phyloP scores from a whole-genome alignment of 2,888 invertebrate genomes.

The Charanyca ferruginea region DNA sequence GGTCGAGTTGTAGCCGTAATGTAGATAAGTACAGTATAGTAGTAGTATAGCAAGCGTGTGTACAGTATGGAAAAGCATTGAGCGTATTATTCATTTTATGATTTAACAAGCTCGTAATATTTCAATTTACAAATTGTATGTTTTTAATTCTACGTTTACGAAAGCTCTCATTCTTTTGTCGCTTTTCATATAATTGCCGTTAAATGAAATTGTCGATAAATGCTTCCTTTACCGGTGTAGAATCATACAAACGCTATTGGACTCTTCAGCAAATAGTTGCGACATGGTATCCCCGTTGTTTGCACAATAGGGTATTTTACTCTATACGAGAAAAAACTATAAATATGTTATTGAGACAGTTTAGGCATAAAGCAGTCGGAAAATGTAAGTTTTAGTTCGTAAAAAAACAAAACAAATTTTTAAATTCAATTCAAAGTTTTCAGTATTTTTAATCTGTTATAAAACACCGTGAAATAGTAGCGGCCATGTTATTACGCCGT shows the following conservation, averaged over 20 bases:
- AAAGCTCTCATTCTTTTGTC: slow-evolving; percentile 16
- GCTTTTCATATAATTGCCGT: slow-evolving; percentile 11
- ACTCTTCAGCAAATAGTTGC: slow-evolving; percentile 60
- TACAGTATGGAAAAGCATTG: slow-evolving; percentile 9
- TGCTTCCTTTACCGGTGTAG: not conserved
- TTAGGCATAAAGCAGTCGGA: no score
- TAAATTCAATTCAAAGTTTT: no score
- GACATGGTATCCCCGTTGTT: slow-evolving; percentile 65
- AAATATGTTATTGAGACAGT: no score
- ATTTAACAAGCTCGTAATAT: slow-evolving; percentile 14
- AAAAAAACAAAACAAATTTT: no score
- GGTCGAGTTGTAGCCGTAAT: slow-evolving; percentile 40
- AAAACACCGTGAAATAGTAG: no score
- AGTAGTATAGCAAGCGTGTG: slow-evolving; percentile 10
- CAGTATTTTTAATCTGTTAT: no score
- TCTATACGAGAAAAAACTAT: no score
- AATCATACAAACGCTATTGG: slow-evolving; percentile 42
- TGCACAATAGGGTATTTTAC: no score
- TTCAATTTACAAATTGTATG: slow-evolving; percentile 38
- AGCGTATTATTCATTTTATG: slow-evolving; percentile 25
- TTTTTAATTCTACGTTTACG: slow-evolving; percentile 6
- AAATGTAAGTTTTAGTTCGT: no score
- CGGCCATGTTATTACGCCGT: no score
- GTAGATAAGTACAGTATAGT: no score
- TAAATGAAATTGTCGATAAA: slow-evolving; percentile 10